Evolutionary conservation across 2,888 invertebrate genomes (phyloP).

Genomic region (Polydrusus tereticollis): DNA sequence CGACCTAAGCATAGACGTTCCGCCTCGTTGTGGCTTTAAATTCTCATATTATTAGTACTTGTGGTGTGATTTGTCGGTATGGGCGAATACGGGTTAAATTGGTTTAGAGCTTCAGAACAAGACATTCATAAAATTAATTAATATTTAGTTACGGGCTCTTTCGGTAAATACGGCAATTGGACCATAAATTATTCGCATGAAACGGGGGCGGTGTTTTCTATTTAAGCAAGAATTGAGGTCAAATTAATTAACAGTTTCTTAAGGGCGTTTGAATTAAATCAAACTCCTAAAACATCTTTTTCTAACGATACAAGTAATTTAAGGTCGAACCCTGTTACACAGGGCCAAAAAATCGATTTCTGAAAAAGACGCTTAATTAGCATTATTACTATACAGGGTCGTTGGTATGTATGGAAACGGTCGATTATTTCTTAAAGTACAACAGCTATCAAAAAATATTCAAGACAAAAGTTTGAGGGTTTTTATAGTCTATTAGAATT

Average conservation of each 20-base stretch:
- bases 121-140: constrained; percentile 45
- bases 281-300: neutral
- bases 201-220: constrained; percentile 2
- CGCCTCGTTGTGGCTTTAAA: neutral
- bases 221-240: neutral
- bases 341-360: too few species aligned
- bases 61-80: constrained; percentile 32
- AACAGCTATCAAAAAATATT: too few species aligned
- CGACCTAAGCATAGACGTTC: neutral
- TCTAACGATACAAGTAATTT: neutral
- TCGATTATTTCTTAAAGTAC: too few species aligned
- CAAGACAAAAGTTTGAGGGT: too few species aligned
- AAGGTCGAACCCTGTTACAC: too few species aligned
- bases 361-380: too few species aligned
- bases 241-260: neutral
- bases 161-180: constrained; percentile 38
- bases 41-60: neutral
- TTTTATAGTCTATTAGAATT: too few species aligned
- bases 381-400: too few species aligned
- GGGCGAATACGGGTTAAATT: constrained; percentile 31
- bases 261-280: neutral
- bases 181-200: constrained; percentile 33
- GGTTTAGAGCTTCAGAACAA: constrained; percentile 35
- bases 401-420: too few species aligned
- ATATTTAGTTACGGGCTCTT: constrained; percentile 35